phyloP scores from a whole-genome alignment of 1,140 invertebrate species.

The Chironomus striatipennis region DNA sequence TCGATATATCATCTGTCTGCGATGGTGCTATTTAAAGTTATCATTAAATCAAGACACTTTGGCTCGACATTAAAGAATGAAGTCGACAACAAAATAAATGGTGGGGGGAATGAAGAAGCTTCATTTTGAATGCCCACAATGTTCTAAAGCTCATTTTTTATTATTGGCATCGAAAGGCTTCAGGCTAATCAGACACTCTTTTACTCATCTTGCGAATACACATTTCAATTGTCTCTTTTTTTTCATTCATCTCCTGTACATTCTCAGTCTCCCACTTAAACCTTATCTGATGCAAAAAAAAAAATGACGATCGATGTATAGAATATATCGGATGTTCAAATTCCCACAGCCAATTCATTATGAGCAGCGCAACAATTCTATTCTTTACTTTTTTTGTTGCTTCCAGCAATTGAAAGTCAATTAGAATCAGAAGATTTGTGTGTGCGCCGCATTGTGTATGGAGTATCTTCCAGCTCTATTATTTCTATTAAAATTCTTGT shows the following conservation, averaged over 20 bases:
- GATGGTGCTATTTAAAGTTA: not conserved
- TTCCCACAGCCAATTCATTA: not conserved
- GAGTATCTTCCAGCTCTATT: too few relatives aligned
- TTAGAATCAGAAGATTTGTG: slow-evolving; percentile 9
- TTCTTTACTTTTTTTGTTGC: not conserved
- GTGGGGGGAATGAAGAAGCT: not conserved
- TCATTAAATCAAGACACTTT: slow-evolving; percentile 7
- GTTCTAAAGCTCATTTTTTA: not conserved
- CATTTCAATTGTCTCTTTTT: slow-evolving; percentile 12
- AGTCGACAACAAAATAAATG: too few relatives aligned
- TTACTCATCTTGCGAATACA: not conserved
- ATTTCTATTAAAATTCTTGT: too few relatives aligned
- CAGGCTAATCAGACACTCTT: not conserved
- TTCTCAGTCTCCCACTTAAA: not conserved
- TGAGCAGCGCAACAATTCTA: not conserved
- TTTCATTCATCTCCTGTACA: not conserved
- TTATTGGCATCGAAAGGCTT: not conserved
- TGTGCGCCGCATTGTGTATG: too few relatives aligned
- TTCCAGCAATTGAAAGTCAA: slow-evolving; percentile 18
- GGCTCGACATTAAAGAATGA: not conserved
- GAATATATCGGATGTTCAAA: not conserved
- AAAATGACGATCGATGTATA: not conserved
- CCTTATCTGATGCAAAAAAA: not conserved
- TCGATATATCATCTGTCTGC: not conserved
- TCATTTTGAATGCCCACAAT: not conserved